Evolutionary conservation across 2,113 vertebrate species (phyloP).

Genomic region (Oncorhynchus kisutch): DNA sequence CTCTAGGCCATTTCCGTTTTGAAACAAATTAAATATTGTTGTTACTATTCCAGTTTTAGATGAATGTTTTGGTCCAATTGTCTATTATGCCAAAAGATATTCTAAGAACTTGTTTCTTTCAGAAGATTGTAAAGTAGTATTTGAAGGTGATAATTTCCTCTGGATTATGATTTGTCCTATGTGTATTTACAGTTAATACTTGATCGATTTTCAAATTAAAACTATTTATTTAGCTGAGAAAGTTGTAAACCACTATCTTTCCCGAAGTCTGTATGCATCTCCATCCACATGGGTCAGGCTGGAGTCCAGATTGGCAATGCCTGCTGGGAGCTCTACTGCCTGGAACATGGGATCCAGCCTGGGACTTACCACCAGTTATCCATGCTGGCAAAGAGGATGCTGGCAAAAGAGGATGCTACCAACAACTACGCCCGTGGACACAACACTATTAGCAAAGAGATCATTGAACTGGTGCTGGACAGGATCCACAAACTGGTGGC

Average conservation of each 20-base stretch:
- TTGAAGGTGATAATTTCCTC: background rate
- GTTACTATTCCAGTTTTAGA: background rate
- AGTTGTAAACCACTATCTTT: too few species aligned
- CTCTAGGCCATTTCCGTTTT: background rate
- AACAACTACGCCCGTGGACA: constrained; percentile 81
- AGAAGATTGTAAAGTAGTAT: background rate
- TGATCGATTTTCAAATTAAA: too few species aligned
- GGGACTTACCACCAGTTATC: constrained; percentile 70
- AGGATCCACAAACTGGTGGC: constrained; percentile 81
- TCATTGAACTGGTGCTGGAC: constrained; percentile 83
- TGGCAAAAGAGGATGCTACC: constrained; percentile 74
- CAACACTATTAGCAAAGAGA: constrained; percentile 85
- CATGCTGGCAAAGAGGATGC: too few species aligned
- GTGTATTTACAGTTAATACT: background rate
- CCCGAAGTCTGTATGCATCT: constrained; percentile 61
- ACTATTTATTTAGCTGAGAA: too few species aligned
- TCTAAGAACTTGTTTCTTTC: background rate
- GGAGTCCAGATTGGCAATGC: constrained; percentile 75
- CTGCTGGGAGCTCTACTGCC: constrained; percentile 74
- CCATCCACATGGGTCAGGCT: constrained; percentile 73
- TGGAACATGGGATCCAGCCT: constrained; percentile 72
- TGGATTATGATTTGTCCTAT: constrained; percentile 27
- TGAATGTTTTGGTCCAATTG: too few species aligned
- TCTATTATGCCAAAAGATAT: background rate
- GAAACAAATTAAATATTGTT: background rate